These are phyloP conservation scores for Chaenocephalus aceratus DNA, from an alignment of 2,113 vertebrate genomes.

Conservation along the genomic window DNA sequence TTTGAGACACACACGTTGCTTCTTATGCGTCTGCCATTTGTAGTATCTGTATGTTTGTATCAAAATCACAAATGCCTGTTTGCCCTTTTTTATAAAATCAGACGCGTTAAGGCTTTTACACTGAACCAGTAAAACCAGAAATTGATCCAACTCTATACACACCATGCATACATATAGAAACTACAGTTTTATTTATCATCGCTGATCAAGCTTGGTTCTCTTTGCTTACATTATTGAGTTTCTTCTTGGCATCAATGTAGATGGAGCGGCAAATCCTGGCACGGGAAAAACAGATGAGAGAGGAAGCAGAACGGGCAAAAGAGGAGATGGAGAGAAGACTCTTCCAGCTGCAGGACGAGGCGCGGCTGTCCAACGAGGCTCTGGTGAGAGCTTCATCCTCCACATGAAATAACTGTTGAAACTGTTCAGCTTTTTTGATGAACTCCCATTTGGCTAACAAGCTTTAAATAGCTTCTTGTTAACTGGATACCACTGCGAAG, in stretches of 20 bases:
- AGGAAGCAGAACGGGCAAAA: conserved; percentile 91
- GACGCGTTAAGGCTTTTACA: no score
- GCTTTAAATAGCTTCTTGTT: neutral
- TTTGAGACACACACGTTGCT: no score
- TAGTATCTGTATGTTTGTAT: no score
- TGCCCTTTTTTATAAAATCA: no score
- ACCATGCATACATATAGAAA: accelerated
- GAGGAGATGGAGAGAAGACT: conserved; percentile 91
- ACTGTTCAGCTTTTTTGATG: neutral
- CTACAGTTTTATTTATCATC: neutral
- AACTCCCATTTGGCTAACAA: neutral
- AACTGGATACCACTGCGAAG: neutral
- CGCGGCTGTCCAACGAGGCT: conserved; percentile 90
- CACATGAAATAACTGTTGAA: neutral
- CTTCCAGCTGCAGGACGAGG: conserved; percentile 93
- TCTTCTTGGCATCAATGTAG: conserved; percentile 60
- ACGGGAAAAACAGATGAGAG: conserved; percentile 92
- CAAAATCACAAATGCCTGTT: no score
- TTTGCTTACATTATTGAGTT: neutral
- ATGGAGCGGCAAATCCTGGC: conserved; percentile 92
- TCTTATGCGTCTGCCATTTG: no score
- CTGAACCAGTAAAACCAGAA: no score
- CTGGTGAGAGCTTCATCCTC: conserved; percentile 81
- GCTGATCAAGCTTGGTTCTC: neutral
- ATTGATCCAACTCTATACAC: no score